These are phyloP conservation scores for Galerucella pusilla DNA, from an alignment of 2,888 invertebrate genomes.

Conservation along the genomic window DNA sequence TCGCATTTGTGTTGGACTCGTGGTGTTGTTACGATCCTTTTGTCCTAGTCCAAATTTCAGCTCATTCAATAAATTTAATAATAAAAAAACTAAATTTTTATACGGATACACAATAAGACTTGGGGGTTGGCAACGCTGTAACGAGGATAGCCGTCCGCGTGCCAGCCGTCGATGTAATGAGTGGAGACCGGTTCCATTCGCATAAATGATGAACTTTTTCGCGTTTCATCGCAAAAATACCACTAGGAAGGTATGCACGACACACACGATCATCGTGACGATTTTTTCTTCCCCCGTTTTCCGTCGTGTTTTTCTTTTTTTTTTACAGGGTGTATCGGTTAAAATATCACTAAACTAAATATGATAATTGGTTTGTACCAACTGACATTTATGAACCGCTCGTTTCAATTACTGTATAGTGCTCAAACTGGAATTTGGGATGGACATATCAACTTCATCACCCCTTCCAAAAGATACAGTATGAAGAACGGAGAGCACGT, in stretches of 20 bases:
- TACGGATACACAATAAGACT: not conserved
- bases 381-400: too few relatives aligned
- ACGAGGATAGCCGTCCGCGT: conserved; percentile 33
- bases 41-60: too few relatives aligned
- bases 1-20: too few relatives aligned
- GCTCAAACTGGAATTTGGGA: too few relatives aligned
- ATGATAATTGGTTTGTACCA: too few relatives aligned
- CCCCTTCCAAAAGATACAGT: too few relatives aligned
- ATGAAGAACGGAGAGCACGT: too few relatives aligned
- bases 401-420: too few relatives aligned
- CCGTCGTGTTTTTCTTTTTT: conserved; percentile 5
- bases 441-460: too few relatives aligned
- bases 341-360: not conserved
- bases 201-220: conserved; percentile 49
- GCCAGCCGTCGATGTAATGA: conserved; percentile 44
- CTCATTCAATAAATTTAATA: too few relatives aligned
- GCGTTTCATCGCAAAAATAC: conserved; percentile 48
- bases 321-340: conserved; percentile 6
- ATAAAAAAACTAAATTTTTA: not conserved
- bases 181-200: conserved; percentile 46
- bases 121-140: conserved; percentile 19
- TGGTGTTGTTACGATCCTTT: too few relatives aligned
- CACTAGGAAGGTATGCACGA: conserved; percentile 44
- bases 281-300: conserved; percentile 24
- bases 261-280: conserved; percentile 41